Evolutionary conservation across 2,797 vertebrate species (phyloP), one percentile per base, ranked within the genome.

Genomic region (Corythornis leucogaster): DNA sequence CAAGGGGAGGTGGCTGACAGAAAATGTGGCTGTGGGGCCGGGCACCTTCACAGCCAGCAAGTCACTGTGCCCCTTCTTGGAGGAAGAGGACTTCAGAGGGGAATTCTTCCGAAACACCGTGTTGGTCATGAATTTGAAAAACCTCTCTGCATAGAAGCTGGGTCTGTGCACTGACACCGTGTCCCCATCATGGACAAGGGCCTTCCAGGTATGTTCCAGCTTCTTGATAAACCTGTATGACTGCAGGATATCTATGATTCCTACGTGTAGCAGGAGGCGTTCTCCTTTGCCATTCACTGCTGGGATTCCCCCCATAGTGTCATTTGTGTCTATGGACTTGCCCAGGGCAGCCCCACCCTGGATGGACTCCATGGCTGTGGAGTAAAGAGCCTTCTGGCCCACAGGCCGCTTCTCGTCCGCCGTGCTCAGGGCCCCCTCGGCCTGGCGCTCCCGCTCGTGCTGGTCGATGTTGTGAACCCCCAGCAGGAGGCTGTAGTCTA

Each of bases 311-410:
- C 38, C 38, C 38, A 38, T 38, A 95, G 98, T 99, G 98, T 99
- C 99, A 0, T 99, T 99, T 0, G 99, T 98, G 92, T 99, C 38
- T 99, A 99, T 99, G 92, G 99, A 97, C 81, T 99, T 99, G 26
- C 99, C 99, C 1, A 98, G 98, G 43, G 98, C 98, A 1, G 99
- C 98, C 3, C 98, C 99, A 9, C 99, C 99, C 97, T 99, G 99
- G 97, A 99, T 99, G 88, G 99, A 99, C 97, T 99, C 99, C 99
- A 99, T 99, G 95, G 99, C 99, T 0, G 99, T 99, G 93, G 99
- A 99, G 96, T 99, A 99, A 24, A 99, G 98, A 4, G 99, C 99
- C 96, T 99, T 99, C 98, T 99, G 99, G 58, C 98, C 99, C 94
- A 99, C 97, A 0, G 99, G 99, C 77, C 99, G 98, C 97, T 99